These are phyloP conservation scores for Allacma fusca DNA, from an alignment of 2,888 invertebrate species.

Conservation along the genomic window DNA sequence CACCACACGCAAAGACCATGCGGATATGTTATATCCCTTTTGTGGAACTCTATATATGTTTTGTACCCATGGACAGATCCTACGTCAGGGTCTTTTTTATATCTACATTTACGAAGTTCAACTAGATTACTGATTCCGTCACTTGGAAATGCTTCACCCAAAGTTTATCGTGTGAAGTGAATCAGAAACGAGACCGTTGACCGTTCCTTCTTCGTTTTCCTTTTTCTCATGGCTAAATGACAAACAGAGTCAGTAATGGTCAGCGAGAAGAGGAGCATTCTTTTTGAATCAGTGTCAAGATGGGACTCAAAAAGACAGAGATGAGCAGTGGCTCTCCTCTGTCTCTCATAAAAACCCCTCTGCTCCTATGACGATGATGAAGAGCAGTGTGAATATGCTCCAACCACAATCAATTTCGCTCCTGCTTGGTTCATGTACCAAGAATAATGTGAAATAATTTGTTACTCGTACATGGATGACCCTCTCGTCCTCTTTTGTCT, in stretches of 20 bases:
- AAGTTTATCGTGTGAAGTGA: slow-evolving; percentile 28
- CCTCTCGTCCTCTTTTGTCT: slow-evolving; percentile 1
- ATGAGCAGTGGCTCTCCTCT: neutral
- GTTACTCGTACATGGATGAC: neutral
- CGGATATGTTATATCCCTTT: neutral
- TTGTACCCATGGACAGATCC: too few species aligned
- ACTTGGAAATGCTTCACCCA: neutral
- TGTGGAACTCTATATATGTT: neutral
- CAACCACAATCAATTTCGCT: slow-evolving; percentile 33
- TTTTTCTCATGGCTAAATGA: neutral
- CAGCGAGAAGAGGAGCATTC: neutral
- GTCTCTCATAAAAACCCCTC: too few species aligned
- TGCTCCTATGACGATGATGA: neutral
- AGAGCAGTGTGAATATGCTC: neutral
- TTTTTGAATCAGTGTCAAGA: neutral
- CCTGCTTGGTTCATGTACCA: slow-evolving; percentile 11
- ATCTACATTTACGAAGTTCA: too few species aligned
- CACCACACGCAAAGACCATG: too few species aligned
- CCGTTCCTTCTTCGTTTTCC: neutral
- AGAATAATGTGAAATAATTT: slow-evolving; percentile 35
- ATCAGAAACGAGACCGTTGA: slow-evolving; percentile 28
- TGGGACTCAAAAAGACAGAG: neutral
- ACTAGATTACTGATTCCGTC: too few species aligned
- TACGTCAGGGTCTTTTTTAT: neutral
- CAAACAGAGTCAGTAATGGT: too few species aligned